phyloP scores from a whole-genome alignment of 2,888 invertebrate genomes.

The Xestoiulus laeticollis region DNA sequence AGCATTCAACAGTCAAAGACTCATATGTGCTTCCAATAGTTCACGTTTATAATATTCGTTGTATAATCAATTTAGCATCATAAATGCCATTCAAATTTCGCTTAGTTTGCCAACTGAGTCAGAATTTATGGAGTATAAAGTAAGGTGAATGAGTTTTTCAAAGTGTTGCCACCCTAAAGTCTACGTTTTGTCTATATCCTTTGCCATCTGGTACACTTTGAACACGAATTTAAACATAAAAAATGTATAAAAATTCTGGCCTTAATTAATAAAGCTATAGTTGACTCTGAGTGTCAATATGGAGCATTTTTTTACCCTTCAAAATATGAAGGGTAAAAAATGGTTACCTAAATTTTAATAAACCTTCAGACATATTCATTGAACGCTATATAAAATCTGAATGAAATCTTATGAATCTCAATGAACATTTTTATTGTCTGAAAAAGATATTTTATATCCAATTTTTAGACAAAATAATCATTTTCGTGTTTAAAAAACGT shows the following conservation, averaged over 20 bases:
- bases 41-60: slow-evolving; percentile 39
- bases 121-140: slow-evolving; percentile 31
- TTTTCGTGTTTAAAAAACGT: not conserved
- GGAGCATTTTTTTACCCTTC: not conserved
- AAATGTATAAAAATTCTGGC: not conserved
- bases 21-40: not conserved
- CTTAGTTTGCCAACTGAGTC: slow-evolving; percentile 24
- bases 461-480: too few relatives aligned
- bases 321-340: not conserved
- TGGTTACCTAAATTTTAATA: not conserved
- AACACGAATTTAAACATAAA: not conserved
- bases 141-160: not conserved
- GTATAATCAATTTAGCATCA: slow-evolving; percentile 43
- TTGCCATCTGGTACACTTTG: not conserved
- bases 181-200: not conserved
- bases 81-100: slow-evolving; percentile 47
- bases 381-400: too few relatives aligned
- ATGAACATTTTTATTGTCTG: not conserved
- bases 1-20: not conserved
- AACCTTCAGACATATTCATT: not conserved
- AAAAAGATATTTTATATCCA: too few relatives aligned
- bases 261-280: not conserved
- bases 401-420: too few relatives aligned
- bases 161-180: not conserved
- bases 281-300: not conserved